Percentiles rank a stretch among this genome's conserved stretches.
Conservation (phyloP, 2,797 vertebrate species). For the Microhierax caerulescens region DNA sequence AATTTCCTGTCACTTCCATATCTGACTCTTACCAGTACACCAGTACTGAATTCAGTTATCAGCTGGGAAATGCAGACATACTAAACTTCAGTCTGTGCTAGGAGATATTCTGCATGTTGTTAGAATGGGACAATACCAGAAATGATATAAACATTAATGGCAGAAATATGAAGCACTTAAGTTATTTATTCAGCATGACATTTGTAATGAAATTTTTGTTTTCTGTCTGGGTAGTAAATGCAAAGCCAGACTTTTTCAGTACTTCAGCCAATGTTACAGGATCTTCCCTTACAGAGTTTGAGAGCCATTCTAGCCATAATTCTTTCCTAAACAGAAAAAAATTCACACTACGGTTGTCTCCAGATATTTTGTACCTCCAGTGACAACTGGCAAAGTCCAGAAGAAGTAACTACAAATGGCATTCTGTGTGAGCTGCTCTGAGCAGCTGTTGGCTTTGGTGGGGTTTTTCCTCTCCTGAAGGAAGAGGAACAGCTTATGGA, state of each 20-base stretch:
- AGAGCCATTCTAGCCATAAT: not conserved
- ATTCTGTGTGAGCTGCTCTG: not conserved
- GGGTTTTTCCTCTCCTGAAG: fast-evolving
- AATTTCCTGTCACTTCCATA: slow-evolving; percentile 61
- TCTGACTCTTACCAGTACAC: slow-evolving; percentile 60
- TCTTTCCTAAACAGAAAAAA: not conserved
- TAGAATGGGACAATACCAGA: not conserved
- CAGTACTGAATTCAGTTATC: slow-evolving; percentile 61
- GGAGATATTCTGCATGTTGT: not conserved
- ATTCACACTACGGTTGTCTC: not conserved
- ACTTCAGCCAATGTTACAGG: not conserved
- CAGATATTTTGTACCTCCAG: not conserved
- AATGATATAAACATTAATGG: not conserved
- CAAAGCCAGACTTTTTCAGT: not conserved
- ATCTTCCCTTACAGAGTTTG: not conserved
- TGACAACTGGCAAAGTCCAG: not conserved
- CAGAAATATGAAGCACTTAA: not conserved
- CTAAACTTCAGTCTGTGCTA: not conserved
- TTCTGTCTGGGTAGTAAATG: not conserved
- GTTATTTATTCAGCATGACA: not conserved
- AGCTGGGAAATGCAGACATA: slow-evolving; percentile 48
- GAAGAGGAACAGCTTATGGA: not conserved
- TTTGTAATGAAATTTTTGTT: not conserved
- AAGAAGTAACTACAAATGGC: not conserved
- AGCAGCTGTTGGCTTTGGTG: not conserved